Evolutionary conservation across 1,140 invertebrate genomes (phyloP), one percentile per base, ranked within the genome.

Genomic region (Hyposmocoma kahamanoa): DNA sequence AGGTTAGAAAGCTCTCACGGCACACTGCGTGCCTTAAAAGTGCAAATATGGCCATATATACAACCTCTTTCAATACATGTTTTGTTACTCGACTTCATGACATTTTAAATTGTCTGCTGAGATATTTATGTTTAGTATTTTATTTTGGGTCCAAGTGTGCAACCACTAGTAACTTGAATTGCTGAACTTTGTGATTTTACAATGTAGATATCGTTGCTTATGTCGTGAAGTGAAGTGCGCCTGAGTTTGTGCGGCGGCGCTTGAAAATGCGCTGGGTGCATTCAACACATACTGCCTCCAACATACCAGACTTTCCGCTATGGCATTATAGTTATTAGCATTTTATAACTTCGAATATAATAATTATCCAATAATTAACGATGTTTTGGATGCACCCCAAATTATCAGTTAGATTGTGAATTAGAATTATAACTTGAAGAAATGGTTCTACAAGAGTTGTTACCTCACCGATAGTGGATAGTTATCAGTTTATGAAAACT

Each of bases 401-500:
- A 67, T 72, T 73, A 59, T 51, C 49, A 72, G 59, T 69, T 79
- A 75, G 67, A 68, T 68, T 66, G 70, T 76, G 64, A 67, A 67
- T 58, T 78, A 77, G 70, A 57, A 58, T 62, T 69, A 62, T 68
- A 73, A 71, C 61, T 76, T 56, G 64, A 61, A 70, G 66, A 72
- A 50, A 62, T 66, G 67, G 70, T 80, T 80, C 73, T 81, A 75
- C 63, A 69, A 70, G 69, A 71, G 70, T 84, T 80, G 70, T 79
- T 81, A 84, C 79, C 79, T 83, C 79, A 84, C 79, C 79, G 79
- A 84, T 84, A 84, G 77, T 75, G 68, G 59, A 72, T 84, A 84
- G 73, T 74, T 80, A 76, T 77, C 73, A 75, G 79, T 75, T 84
- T 74, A 79, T 71, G 63, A 65, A 78, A 75, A 79, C 62, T 73